Evolutionary conservation across 1,140 invertebrate species (phyloP).

Genomic region (Pararge aegeria): DNA sequence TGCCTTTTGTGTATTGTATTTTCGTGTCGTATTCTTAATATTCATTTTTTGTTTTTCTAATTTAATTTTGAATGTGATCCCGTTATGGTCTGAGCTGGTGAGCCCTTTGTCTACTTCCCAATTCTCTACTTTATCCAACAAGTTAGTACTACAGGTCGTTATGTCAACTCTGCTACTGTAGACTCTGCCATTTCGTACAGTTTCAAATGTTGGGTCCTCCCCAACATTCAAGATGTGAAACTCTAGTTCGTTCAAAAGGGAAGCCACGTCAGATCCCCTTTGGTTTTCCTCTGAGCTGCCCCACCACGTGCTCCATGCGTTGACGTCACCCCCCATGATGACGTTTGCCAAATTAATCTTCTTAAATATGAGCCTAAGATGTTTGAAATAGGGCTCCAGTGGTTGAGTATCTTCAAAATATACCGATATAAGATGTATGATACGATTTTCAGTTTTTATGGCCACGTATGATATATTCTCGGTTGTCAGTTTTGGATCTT

Average conservation of each 20-base stretch:
- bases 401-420: constrained; percentile 28
- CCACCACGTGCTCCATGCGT: constrained; percentile 44
- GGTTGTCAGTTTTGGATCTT: neutral
- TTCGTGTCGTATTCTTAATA: neutral
- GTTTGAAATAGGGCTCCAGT: neutral
- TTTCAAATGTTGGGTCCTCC: constrained; percentile 31
- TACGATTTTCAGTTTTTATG: neutral
- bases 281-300: constrained; percentile 26
- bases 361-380: neutral
- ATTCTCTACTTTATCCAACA: constrained; percentile 18
- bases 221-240: constrained; percentile 23
- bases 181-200: constrained; percentile 10
- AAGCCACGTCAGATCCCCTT: constrained; percentile 5
- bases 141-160: constrained; percentile 7
- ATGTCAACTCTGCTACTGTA: constrained; percentile 30
- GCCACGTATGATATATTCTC: neutral
- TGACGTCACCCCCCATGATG: constrained; percentile 36
- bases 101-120: constrained; percentile 27
- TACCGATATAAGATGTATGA: constrained; percentile 22
- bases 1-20: constrained; percentile 3
- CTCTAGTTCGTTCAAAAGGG: constrained; percentile 2
- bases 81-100: constrained; percentile 12
- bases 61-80: neutral
- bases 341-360: neutral
- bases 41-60: no score